Evolutionary conservation across 2,888 invertebrate species (phyloP).

Genomic region (Acanthosepion esculentum): DNA sequence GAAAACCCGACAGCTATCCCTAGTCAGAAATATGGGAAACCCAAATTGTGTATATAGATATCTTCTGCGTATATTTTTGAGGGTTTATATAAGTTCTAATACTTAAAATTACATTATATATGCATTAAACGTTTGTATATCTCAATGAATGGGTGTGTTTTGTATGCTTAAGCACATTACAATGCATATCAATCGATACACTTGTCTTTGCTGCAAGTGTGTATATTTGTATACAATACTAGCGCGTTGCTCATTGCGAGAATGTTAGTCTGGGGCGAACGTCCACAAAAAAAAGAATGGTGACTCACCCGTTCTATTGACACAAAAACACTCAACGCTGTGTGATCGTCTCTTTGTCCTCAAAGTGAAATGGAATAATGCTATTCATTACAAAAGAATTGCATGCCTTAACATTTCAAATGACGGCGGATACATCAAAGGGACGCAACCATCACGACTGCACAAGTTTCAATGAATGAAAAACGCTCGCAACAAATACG

Average conservation of each 20-base stretch:
- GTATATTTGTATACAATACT: background rate
- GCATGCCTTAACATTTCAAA: background rate
- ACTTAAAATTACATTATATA: background rate
- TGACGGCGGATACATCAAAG: background rate
- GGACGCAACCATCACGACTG: background rate
- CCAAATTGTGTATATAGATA: too few species aligned
- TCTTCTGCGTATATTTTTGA: too few species aligned
- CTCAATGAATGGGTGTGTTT: background rate
- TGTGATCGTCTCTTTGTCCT: constrained; percentile 21
- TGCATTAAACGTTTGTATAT: background rate
- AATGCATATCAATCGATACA: background rate
- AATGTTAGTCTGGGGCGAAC: background rate
- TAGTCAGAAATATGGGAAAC: too few species aligned
- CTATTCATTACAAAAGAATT: constrained; percentile 9
- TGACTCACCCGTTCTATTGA: background rate
- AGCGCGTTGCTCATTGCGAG: background rate
- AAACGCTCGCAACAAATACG: background rate
- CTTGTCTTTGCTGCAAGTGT: background rate
- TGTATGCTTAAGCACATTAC: background rate
- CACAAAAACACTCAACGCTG: background rate
- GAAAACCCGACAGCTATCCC: too few species aligned
- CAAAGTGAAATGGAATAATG: constrained; percentile 16
- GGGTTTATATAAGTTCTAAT: too few species aligned
- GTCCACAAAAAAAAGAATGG: background rate
- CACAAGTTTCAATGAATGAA: background rate